Conservation (phyloP, 1,140 invertebrate genomes). For the Monochamus saltuarius region DNA sequence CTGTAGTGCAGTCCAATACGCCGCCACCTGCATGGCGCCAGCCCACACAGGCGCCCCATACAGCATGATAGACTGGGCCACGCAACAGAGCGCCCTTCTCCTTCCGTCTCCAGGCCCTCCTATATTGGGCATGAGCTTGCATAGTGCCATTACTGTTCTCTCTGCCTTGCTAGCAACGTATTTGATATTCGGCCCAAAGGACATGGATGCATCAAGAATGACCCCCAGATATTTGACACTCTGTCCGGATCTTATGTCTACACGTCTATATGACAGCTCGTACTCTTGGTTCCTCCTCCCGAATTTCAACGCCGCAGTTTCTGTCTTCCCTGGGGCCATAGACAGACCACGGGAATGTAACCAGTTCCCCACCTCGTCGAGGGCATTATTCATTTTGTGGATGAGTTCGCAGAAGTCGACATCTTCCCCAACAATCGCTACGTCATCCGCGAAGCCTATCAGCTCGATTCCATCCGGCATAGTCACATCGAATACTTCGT, state of each 20-base stretch:
- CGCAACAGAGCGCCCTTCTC: constrained; percentile 12
- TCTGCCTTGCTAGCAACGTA: constrained; percentile 2
- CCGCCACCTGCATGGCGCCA: background rate
- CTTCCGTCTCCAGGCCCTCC: constrained; percentile 13
- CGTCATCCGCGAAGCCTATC: constrained; percentile 38
- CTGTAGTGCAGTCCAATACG: constrained; percentile 2
- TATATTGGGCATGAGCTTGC: constrained; percentile 23
- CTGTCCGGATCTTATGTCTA: constrained; percentile 4
- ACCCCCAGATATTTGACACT: constrained; percentile 27
- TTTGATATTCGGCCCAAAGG: constrained; percentile 15
- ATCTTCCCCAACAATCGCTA: constrained; percentile 30
- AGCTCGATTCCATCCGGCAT: constrained; percentile 20
- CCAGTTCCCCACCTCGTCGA: constrained; percentile 22
- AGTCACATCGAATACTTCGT: constrained; percentile 35
- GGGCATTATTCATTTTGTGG: constrained; percentile 16
- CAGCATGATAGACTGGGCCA: constrained; percentile 15
- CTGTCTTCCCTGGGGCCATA: constrained; percentile 36
- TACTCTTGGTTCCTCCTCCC: background rate
- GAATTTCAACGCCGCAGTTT: constrained; percentile 24
- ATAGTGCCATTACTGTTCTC: background rate
- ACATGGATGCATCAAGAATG: background rate
- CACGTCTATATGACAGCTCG: background rate
- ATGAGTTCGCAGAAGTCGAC: constrained; percentile 21
- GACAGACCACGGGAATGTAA: constrained; percentile 23
- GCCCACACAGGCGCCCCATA: constrained; percentile 26